Evolutionary conservation across 2,113 vertebrate genomes (phyloP), one percentile per base, ranked within the genome.

Genomic region (Corydoras sp.): DNA sequence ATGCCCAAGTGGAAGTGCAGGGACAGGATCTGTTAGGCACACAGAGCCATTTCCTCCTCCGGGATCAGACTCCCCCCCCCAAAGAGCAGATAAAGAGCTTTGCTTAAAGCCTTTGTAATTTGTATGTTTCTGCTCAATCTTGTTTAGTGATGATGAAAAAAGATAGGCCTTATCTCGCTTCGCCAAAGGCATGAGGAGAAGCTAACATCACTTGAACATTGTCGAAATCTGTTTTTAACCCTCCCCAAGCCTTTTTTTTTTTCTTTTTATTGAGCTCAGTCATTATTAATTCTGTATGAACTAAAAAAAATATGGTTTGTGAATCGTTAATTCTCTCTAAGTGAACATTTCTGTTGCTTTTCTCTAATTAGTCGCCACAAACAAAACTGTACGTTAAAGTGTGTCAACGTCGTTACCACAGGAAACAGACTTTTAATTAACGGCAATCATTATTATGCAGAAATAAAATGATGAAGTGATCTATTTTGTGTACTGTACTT

Each of bases 101-200:
- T 77, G 87, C 88, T 87, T 84, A 76, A 64, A 90, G 88, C 86
- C 86, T 86, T 89, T 89, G 84, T 89, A 88, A 90, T 88, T 89
- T 90, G 87, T 89, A 88, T 89, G 88, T 91, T 90, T 89, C 87
- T 88, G 86, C 88, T 88, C 87, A 85, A 83, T 89, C 85, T 86
- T 88, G 90, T 90, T 90, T 90, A 87, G 88, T 72, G 85, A 88
- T 91, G 87, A 89, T 88, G 83, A 85, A 87, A 82, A 83, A 83
- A 85, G 89, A 91, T 91, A 91, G 72, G 84, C 78, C 86, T 89
- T 91, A 91, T 91, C 89, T 89, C n/a, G 78, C 82, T 81, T 84
- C 81, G 86, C 88, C 85, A 86, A 89, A 81, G 85, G 87, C 88
- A 88, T 81, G 80, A 88, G 81, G 18, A 24, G 18, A 76, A 81